Percentiles rank a stretch among this genome's conserved stretches.
Conservation (phyloP, 1,140 invertebrate genomes). For the Theocolax elegans region DNA sequence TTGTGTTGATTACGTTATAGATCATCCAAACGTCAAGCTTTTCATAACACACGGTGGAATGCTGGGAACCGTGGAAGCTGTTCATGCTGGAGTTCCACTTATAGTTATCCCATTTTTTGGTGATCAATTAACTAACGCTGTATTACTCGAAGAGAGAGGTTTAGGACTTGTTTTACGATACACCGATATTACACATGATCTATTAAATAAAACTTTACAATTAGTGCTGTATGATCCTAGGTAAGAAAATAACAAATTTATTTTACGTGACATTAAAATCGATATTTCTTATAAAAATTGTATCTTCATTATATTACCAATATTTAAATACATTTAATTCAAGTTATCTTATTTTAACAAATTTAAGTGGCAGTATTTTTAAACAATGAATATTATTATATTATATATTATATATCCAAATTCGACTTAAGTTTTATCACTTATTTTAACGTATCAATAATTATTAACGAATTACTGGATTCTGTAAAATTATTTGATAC, state of each 20-base stretch:
- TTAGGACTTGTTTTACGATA: slow-evolving; percentile 17
- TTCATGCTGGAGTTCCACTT: slow-evolving; percentile 75
- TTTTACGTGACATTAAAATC: too few relatives aligned
- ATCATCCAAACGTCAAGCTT: slow-evolving; percentile 73
- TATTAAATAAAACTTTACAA: slow-evolving; percentile 1
- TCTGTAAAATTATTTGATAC: too few relatives aligned
- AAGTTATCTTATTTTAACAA: too few relatives aligned
- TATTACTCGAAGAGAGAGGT: slow-evolving; percentile 69
- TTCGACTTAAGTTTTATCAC: too few relatives aligned
- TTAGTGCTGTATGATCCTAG: not conserved
- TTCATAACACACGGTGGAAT: slow-evolving; percentile 78
- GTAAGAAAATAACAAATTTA: not conserved
- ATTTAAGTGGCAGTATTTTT: too few relatives aligned
- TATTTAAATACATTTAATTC: too few relatives aligned
- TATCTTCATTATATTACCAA: too few relatives aligned
- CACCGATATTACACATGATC: not conserved
- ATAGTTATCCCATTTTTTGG: slow-evolving; percentile 72
- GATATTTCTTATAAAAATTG: too few relatives aligned
- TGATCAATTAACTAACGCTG: slow-evolving; percentile 71
- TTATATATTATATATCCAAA: too few relatives aligned
- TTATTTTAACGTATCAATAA: too few relatives aligned
- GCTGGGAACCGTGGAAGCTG: slow-evolving; percentile 73
- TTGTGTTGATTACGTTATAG: slow-evolving; percentile 54
- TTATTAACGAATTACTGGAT: too few relatives aligned
- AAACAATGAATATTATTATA: too few relatives aligned